These are phyloP conservation scores for Meteorus cinctellus DNA, from an alignment of 2,888 invertebrate genomes.

Conservation along the genomic window DNA sequence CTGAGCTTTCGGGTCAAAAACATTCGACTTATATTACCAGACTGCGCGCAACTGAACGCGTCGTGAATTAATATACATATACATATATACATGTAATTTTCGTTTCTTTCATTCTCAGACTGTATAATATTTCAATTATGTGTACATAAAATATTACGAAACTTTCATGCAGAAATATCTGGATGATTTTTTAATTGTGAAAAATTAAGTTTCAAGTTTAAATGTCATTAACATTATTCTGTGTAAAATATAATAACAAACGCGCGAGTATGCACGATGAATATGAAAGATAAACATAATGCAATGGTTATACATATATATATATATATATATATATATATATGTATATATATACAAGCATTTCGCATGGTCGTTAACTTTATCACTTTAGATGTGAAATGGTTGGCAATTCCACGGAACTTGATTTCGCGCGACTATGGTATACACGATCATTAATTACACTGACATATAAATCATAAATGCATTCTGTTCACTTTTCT, in stretches of 20 bases:
- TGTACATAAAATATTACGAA: background rate
- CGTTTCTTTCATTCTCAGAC: background rate
- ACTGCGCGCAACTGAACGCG: background rate
- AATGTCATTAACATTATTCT: background rate
- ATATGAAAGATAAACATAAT: background rate
- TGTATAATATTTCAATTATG: background rate
- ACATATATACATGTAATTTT: background rate
- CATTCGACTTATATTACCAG: constrained; percentile 14
- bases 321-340: background rate
- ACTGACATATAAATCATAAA: background rate
- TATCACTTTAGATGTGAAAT: constrained; percentile 9
- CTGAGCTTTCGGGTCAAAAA: constrained; percentile 15
- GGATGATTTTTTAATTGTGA: background rate
- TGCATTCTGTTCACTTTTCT: background rate
- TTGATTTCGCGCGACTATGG: background rate
- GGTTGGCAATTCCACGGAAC: constrained; percentile 3
- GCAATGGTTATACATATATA: background rate
- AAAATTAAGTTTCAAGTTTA: constrained; percentile 6
- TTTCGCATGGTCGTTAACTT: background rate
- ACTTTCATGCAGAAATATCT: background rate
- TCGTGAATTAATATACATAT: constrained; percentile 5
- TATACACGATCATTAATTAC: background rate
- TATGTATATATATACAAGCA: background rate
- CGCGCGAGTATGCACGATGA: background rate
- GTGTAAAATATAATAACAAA: background rate